Percentiles rank a stretch among this genome's conserved stretches.
phyloP scores from a whole-genome alignment of 2,888 invertebrate species.

The Catocala sponsa region DNA sequence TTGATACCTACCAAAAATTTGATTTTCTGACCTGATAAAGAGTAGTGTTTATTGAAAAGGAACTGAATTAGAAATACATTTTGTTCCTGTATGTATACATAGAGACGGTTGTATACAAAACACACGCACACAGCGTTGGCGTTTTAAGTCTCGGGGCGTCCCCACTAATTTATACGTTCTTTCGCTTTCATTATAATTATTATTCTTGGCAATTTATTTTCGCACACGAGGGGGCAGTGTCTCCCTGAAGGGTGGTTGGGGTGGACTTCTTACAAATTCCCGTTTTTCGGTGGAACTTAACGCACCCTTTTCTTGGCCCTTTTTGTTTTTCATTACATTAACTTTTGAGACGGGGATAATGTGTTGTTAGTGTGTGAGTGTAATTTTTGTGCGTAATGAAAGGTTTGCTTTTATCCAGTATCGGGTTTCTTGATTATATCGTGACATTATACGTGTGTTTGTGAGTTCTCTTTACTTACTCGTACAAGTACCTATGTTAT shows the following conservation, averaged over 20 bases:
- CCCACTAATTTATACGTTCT: conserved; percentile 88
- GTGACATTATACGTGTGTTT: background rate
- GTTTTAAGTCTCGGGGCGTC: conserved; percentile 81
- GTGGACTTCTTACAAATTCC: conserved; percentile 87
- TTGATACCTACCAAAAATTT: too few species aligned
- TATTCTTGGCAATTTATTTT: conserved; percentile 89
- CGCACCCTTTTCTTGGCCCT: conserved; percentile 88
- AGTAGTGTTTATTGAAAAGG: conserved; percentile 25
- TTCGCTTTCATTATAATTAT: conserved; percentile 89
- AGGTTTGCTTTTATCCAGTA: conserved; percentile 51
- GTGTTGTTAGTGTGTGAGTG: conserved; percentile 80
- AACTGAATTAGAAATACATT: conserved; percentile 52
- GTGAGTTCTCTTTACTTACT: too few species aligned
- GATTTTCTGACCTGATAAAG: too few species aligned
- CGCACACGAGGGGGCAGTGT: conserved; percentile 86
- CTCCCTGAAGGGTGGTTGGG: conserved; percentile 65
- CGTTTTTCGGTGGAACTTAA: conserved; percentile 88
- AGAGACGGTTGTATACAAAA: conserved; percentile 50
- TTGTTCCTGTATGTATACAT: conserved; percentile 44
- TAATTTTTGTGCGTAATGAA: conserved; percentile 73
- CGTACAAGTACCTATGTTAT: too few species aligned
- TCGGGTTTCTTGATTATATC: conserved; percentile 22
- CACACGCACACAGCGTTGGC: conserved; percentile 61
- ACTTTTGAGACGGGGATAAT: conserved; percentile 86
- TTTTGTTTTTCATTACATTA: conserved; percentile 89